phyloP scores from a whole-genome alignment of 2,797 vertebrate genomes.

The Pelodytes ibericus region DNA sequence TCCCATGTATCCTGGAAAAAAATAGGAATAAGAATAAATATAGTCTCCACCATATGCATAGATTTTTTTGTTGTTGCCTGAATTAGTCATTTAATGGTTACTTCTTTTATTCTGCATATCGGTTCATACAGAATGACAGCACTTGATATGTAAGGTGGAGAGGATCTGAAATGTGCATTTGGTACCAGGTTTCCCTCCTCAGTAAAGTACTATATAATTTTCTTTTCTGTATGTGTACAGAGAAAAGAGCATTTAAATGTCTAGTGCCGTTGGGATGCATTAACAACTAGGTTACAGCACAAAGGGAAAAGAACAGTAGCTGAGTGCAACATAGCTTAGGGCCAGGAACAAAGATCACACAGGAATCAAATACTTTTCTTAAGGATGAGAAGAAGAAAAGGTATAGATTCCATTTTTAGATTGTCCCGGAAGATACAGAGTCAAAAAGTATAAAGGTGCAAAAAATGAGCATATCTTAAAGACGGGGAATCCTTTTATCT shows the following conservation, averaged over 20 bases:
- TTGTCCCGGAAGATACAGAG: too few species aligned
- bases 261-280: background rate
- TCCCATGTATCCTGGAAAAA: too few species aligned
- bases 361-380: background rate
- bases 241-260: background rate
- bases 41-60: too few species aligned
- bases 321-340: background rate
- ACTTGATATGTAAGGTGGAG: background rate
- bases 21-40: too few species aligned
- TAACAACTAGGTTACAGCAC: background rate
- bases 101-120: background rate
- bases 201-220: background rate
- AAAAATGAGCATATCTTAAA: too few species aligned
- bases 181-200: background rate
- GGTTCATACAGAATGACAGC: background rate
- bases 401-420: too few species aligned
- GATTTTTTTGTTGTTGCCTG: too few species aligned
- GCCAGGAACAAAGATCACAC: background rate
- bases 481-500: too few species aligned
- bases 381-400: too few species aligned
- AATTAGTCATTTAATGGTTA: too few species aligned
- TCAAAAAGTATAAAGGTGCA: too few species aligned
- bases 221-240: background rate
- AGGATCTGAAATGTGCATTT: background rate
- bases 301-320: background rate